These are phyloP conservation scores for Blastobasis lacticolella DNA, from an alignment of 2,888 invertebrate species.

Conservation along the genomic window DNA sequence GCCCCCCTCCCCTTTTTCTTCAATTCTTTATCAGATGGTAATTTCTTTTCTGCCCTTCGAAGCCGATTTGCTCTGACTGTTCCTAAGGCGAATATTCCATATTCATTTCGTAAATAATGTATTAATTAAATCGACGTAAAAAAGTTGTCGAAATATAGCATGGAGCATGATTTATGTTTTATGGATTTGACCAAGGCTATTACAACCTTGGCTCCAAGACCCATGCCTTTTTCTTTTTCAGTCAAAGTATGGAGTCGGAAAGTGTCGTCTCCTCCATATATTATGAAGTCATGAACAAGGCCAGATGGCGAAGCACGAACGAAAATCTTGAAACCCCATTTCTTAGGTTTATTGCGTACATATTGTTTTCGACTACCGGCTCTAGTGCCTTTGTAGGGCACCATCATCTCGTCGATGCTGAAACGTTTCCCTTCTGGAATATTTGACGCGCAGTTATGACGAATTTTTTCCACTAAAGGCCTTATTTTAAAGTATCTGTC, in stretches of 20 bases:
- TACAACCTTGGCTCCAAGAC: background rate
- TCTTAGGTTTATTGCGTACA: slow-evolving; percentile 13
- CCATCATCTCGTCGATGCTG: slow-evolving; percentile 33
- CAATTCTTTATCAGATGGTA: no score
- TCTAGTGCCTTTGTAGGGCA: slow-evolving; percentile 30
- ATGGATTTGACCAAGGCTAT: background rate
- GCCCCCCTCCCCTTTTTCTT: no score
- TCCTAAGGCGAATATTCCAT: no score
- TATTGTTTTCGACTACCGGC: slow-evolving; percentile 27
- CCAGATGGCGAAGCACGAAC: background rate
- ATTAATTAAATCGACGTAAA: no score
- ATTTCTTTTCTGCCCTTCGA: no score
- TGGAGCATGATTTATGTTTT: no score
- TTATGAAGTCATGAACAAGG: background rate
- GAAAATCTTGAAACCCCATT: background rate
- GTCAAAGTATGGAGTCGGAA: background rate
- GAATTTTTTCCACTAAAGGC: background rate
- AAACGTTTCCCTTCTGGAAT: slow-evolving; percentile 19
- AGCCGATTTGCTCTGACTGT: no score
- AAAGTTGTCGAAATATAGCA: no score
- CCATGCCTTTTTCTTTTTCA: background rate
- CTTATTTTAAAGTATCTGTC: background rate
- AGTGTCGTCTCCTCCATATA: background rate
- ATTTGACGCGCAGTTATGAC: slow-evolving; percentile 5
- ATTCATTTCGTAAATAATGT: no score